phyloP scores from a whole-genome alignment of 2,113 vertebrate species.

The Macrotis lagotis region DNA sequence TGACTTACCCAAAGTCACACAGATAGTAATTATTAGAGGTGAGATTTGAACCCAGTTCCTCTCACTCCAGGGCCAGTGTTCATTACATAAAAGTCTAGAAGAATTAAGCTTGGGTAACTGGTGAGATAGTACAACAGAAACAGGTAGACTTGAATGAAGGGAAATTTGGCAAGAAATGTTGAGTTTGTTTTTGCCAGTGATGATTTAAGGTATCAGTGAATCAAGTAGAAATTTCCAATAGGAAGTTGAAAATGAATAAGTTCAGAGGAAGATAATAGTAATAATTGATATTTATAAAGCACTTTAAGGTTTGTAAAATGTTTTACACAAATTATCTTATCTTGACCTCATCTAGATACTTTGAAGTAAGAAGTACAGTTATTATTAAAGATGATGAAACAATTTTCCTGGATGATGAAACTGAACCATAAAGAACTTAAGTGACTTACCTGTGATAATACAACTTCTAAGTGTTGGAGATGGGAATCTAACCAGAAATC shows the following conservation, averaged over 20 bases:
- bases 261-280: neutral
- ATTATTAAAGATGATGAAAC: neutral
- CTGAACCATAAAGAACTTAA: neutral
- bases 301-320: neutral
- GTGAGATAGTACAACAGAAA: neutral
- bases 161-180: neutral
- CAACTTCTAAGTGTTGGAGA: neutral
- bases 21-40: neutral
- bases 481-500: neutral
- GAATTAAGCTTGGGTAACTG: neutral
- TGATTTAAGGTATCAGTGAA: neutral
- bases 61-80: neutral
- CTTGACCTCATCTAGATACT: neutral
- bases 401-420: neutral
- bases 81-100: neutral
- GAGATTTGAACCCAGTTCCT: neutral
- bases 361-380: neutral
- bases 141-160: neutral
- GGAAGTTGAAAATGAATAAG: neutral
- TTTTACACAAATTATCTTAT: neutral
- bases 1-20: neutral
- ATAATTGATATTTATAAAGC: neutral
- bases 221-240: neutral
- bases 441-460: neutral
- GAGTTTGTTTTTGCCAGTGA: neutral